phyloP scores from a whole-genome alignment of 2,888 invertebrate species.

The Lymantria dispar region DNA sequence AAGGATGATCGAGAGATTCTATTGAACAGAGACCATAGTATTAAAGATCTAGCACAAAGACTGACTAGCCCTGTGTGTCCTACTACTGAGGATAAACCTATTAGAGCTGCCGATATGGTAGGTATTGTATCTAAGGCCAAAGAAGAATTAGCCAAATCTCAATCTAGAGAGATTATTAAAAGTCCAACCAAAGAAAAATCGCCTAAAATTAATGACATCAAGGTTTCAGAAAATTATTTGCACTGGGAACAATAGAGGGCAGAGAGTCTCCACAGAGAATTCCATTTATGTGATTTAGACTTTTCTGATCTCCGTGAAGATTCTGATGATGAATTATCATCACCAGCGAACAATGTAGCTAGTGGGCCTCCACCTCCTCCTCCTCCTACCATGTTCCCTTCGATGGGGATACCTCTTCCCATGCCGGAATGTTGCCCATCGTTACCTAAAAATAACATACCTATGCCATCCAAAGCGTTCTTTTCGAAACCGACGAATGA shows the following conservation, averaged over 20 bases:
- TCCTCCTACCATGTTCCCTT: slow-evolving; percentile 86
- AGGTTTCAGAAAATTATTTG: slow-evolving; percentile 95
- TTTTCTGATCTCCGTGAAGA: slow-evolving; percentile 96
- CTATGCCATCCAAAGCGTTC: slow-evolving; percentile 58
- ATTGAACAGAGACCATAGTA: slow-evolving; percentile 91
- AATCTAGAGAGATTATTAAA: slow-evolving; percentile 90
- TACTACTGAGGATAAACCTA: slow-evolving; percentile 83
- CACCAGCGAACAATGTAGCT: slow-evolving; percentile 84
- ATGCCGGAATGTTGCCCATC: slow-evolving; percentile 75
- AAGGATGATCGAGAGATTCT: slow-evolving; percentile 84
- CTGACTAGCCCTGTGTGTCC: slow-evolving; percentile 85
- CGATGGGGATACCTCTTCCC: slow-evolving; percentile 69
- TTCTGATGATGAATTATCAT: slow-evolving; percentile 91
- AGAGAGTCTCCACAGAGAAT: slow-evolving; percentile 87
- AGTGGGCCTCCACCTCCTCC: slow-evolving; percentile 91
- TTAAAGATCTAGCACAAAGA: slow-evolving; percentile 94
- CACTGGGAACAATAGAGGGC: slow-evolving; percentile 96
- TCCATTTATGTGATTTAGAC: slow-evolving; percentile 96
- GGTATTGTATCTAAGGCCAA: slow-evolving; percentile 97
- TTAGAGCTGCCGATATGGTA: slow-evolving; percentile 91
- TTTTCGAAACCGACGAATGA: slow-evolving; percentile 64
- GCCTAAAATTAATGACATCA: slow-evolving; percentile 85
- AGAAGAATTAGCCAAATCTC: slow-evolving; percentile 93
- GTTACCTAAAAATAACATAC: slow-evolving; percentile 64
- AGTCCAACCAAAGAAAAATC: slow-evolving; percentile 86